Evolutionary conservation across 2,797 vertebrate species (phyloP).

Genomic region (Philypnodon macrostomus): DNA sequence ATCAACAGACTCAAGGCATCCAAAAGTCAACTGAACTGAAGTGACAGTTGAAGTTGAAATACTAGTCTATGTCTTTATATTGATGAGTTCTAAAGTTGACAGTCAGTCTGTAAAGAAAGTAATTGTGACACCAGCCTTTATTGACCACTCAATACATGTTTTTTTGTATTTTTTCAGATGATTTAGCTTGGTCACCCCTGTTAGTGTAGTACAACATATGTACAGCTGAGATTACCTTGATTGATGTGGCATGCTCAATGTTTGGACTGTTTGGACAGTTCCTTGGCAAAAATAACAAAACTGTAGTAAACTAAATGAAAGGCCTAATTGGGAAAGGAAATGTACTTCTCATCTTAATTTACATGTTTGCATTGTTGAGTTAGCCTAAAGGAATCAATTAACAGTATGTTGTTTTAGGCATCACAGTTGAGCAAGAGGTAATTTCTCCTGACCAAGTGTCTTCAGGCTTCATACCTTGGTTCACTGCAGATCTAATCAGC

Average conservation of each 20-base stretch:
- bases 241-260: slow-evolving; percentile 62
- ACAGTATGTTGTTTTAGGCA: slow-evolving; percentile 57
- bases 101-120: no score
- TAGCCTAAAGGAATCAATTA: slow-evolving; percentile 65
- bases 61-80: no score
- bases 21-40: neutral
- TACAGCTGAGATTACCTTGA: no score
- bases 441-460: slow-evolving; percentile 52
- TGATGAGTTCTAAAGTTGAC: no score
- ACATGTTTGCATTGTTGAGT: slow-evolving; percentile 59
- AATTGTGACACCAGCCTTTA: no score
- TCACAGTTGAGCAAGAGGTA: slow-evolving; percentile 35
- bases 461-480: slow-evolving; percentile 47
- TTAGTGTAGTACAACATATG: slow-evolving; percentile 3
- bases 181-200: neutral
- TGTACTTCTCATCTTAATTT: slow-evolving; percentile 59
- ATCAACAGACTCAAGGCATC: slow-evolving; percentile 9
- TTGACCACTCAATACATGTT: neutral
- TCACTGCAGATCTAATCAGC: slow-evolving; percentile 64
- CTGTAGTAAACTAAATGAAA: slow-evolving; percentile 53
- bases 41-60: no score
- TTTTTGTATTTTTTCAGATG: no score
- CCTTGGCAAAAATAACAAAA: slow-evolving; percentile 46
- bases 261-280: slow-evolving; percentile 40
- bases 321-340: slow-evolving; percentile 64